These are phyloP conservation scores for Neoitamus cyanurus DNA, from an alignment of 2,888 invertebrate species.

Conservation along the genomic window DNA sequence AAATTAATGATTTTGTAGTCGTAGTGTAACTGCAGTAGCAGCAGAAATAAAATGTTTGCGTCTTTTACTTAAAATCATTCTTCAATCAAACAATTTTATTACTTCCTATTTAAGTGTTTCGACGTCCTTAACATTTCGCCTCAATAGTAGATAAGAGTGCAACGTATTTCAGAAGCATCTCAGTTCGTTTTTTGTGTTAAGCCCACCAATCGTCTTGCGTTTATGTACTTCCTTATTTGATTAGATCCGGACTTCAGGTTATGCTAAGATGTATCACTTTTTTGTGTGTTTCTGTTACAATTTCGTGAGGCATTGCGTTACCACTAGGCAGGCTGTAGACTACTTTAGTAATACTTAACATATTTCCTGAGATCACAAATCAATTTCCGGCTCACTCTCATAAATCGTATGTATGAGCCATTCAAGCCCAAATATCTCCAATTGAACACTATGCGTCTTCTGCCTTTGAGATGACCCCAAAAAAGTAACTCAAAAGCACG, in stretches of 20 bases:
- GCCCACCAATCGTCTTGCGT: background rate
- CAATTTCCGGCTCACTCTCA: constrained; percentile 9
- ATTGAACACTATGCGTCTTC: background rate
- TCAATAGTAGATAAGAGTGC: background rate
- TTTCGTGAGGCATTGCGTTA: background rate
- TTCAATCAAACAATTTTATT: background rate
- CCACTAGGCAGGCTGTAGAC: background rate
- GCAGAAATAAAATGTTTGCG: background rate
- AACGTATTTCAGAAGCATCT: background rate
- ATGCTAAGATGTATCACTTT: background rate
- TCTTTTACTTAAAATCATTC: background rate
- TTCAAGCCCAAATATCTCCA: background rate
- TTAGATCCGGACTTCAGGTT: background rate
- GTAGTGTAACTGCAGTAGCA: background rate
- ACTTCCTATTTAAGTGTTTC: background rate
- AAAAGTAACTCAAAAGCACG: background rate
- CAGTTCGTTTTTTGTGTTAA: background rate
- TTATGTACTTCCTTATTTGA: background rate
- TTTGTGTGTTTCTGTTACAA: background rate
- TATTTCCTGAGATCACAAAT: background rate
- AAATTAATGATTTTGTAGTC: too few relatives aligned
- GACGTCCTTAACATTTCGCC: background rate
- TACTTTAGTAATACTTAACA: background rate
- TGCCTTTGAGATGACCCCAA: background rate
- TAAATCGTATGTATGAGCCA: background rate